Conservation (phyloP, 1,140 invertebrate genomes). For the Liolophura sinensis region DNA sequence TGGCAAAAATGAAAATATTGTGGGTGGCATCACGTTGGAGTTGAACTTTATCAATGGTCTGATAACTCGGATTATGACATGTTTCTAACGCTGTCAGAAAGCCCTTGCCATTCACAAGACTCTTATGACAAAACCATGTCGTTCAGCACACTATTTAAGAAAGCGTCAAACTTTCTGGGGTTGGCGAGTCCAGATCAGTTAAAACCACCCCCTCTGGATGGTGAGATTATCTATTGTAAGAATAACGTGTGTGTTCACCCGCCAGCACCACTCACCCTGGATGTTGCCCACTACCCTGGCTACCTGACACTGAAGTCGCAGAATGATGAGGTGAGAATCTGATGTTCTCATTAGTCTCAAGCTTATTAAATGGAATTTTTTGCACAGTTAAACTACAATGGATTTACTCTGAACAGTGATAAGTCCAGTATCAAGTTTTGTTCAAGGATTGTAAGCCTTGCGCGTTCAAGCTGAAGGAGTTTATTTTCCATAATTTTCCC, state of each 20-base stretch:
- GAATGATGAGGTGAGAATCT: constrained; percentile 64
- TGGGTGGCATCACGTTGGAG: too few species aligned
- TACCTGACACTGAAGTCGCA: constrained; percentile 85
- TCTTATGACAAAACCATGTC: constrained; percentile 31
- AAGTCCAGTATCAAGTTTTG: neutral
- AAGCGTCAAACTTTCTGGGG: constrained; percentile 52
- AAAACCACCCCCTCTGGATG: constrained; percentile 54
- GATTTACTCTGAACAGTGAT: neutral
- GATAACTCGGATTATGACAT: too few species aligned
- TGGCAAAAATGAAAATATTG: too few species aligned
- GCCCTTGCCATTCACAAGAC: too few species aligned
- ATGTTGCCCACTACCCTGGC: constrained; percentile 86
- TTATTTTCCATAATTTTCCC: neutral
- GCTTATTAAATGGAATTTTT: neutral
- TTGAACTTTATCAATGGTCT: too few species aligned
- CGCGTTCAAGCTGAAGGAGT: neutral
- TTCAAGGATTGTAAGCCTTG: neutral
- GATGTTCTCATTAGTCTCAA: neutral
- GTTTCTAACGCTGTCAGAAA: too few species aligned
- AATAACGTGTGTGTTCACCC: constrained; percentile 98
- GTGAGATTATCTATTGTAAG: constrained; percentile 62
- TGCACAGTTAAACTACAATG: neutral
- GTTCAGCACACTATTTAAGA: constrained; percentile 53
- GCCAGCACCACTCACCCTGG: constrained; percentile 75
- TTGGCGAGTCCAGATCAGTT: constrained; percentile 34